These are phyloP conservation scores for Verasper variegatus DNA, from an alignment of 2,113 vertebrate genomes.

Conservation along the genomic window DNA sequence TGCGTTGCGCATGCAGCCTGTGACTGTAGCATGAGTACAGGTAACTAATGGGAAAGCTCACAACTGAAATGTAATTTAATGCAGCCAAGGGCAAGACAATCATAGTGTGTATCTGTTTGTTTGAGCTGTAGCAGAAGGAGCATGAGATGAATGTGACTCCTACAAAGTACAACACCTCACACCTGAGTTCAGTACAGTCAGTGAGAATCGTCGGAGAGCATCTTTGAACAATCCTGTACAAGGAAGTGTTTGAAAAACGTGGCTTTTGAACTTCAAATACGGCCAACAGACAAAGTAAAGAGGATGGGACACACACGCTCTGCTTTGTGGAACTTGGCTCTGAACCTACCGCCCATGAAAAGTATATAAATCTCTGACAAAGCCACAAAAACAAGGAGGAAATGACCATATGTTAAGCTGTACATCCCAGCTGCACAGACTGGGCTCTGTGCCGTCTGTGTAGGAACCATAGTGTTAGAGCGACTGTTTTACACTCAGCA, in stretches of 20 bases:
- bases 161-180: slow-evolving; percentile 10
- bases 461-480: slow-evolving; percentile 6
- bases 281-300: neutral
- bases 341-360: slow-evolving; percentile 7
- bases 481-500: slow-evolving; percentile 16
- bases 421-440: slow-evolving; percentile 22
- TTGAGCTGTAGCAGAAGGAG: neutral
- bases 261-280: neutral
- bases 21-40: too few relatives aligned
- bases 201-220: slow-evolving; percentile 17
- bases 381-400: slow-evolving; percentile 29
- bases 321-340: slow-evolving; percentile 26
- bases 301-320: neutral
- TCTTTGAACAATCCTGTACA: slow-evolving; percentile 29
- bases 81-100: neutral
- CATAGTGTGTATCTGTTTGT: neutral
- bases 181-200: neutral
- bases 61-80: too few relatives aligned
- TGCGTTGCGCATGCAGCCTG: too few relatives aligned
- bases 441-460: slow-evolving; percentile 27
- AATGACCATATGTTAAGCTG: slow-evolving; percentile 42
- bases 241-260: slow-evolving; percentile 3
- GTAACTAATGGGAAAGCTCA: too few relatives aligned
- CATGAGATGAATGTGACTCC: slow-evolving; percentile 3
- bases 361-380: slow-evolving; percentile 50